phyloP scores from a whole-genome alignment of 2,888 invertebrate genomes.

The Melipona bicolor region DNA sequence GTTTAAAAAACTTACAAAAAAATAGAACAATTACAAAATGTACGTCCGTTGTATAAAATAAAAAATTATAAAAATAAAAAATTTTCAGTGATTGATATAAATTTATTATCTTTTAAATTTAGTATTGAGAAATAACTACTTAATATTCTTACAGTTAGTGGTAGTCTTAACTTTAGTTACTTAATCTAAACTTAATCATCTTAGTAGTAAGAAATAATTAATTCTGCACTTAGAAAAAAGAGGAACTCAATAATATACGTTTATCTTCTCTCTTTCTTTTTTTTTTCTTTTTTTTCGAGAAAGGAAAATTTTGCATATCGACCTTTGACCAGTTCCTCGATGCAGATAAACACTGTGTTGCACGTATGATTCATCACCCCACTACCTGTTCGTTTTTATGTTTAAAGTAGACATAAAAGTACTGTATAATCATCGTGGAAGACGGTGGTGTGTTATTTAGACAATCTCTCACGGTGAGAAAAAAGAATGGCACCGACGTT shows the following conservation, averaged over 20 bases:
- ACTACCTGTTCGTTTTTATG: constrained; percentile 44
- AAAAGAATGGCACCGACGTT: constrained; percentile 90
- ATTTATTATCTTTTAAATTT: too few species aligned
- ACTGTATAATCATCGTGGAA: constrained; percentile 8
- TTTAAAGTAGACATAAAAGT: constrained; percentile 24
- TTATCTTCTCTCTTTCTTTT: not conserved
- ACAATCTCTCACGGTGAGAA: not conserved
- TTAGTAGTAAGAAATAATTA: not conserved
- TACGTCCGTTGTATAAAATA: too few species aligned
- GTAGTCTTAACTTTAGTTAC: too few species aligned
- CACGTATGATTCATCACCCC: constrained; percentile 40
- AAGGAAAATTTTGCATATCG: not conserved
- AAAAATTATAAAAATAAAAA: too few species aligned
- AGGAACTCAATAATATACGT: not conserved
- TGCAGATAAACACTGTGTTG: not conserved
- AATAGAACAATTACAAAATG: too few species aligned
- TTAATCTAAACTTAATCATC: too few species aligned
- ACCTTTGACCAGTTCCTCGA: not conserved
- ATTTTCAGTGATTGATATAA: too few species aligned
- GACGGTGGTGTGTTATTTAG: constrained; percentile 16
- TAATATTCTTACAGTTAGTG: too few species aligned
- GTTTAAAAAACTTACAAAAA: too few species aligned
- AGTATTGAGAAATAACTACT: too few species aligned
- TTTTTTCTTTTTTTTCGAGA: not conserved
- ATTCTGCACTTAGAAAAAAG: not conserved